Evolutionary conservation across 2,113 vertebrate species (phyloP).

Genomic region (Macrotis lagotis): DNA sequence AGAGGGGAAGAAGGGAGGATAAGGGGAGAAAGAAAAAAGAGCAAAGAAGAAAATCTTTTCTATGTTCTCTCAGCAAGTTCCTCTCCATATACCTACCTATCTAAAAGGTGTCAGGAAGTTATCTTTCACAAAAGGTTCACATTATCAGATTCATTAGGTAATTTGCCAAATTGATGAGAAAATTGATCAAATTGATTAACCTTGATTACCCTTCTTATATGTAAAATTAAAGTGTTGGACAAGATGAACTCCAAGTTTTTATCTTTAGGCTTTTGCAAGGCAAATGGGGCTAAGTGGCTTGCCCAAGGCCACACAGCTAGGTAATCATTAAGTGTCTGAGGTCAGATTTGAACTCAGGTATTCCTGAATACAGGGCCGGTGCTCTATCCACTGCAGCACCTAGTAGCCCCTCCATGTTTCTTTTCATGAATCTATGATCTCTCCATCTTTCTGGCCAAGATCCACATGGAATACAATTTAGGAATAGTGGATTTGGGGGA

Average conservation of each 20-base stretch:
- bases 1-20: no score
- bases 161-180: not conserved
- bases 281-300: no score
- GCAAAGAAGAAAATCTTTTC: not conserved
- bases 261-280: no score
- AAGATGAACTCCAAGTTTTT: not conserved
- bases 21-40: not conserved
- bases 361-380: no score
- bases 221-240: not conserved
- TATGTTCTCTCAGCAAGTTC: not conserved
- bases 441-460: not conserved
- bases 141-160: not conserved
- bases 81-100: not conserved
- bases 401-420: no score
- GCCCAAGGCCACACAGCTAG: no score
- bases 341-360: no score
- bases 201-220: not conserved
- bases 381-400: no score
- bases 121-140: not conserved
- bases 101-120: not conserved
- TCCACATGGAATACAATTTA: not conserved
- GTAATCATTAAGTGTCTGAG: no score
- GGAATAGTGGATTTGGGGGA: not conserved
- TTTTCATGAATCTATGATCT: not conserved
- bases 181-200: not conserved